Conservation (phyloP, 2,888 invertebrate species). For the Odontomyia ornata region DNA sequence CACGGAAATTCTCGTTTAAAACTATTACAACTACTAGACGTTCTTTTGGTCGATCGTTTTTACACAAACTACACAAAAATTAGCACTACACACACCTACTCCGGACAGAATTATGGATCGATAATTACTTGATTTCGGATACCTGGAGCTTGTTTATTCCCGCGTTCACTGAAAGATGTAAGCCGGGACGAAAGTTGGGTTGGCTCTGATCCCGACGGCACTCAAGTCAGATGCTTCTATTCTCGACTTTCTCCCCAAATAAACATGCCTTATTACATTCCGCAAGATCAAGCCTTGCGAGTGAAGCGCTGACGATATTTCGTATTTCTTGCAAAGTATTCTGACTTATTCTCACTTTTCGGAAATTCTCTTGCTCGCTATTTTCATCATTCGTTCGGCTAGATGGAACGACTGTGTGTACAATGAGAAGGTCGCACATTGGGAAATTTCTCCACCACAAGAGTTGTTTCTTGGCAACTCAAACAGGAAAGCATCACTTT, state of each 20-base stretch:
- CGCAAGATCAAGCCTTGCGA: neutral
- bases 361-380: neutral
- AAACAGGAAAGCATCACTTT: neutral
- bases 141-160: conserved; percentile 45
- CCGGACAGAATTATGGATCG: conserved; percentile 41
- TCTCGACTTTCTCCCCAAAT: neutral
- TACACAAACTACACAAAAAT: neutral
- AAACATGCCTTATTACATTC: neutral
- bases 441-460: neutral
- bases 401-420: neutral
- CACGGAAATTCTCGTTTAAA: neutral
- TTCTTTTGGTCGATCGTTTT: neutral
- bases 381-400: neutral
- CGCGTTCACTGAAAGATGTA: conserved; percentile 13
- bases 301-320: neutral
- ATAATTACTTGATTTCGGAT: conserved; percentile 37
- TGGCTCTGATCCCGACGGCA: neutral
- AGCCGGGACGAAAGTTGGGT: neutral
- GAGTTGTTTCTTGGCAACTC: neutral
- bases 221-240: neutral
- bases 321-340: neutral
- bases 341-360: neutral
- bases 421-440: neutral
- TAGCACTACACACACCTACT: neutral
- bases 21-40: neutral